Percentiles rank a stretch among this genome's conserved stretches.
These are phyloP conservation scores for Otolemur garnettii DNA, from an alignment of 2,113 vertebrate genomes.

Conservation along the genomic window DNA sequence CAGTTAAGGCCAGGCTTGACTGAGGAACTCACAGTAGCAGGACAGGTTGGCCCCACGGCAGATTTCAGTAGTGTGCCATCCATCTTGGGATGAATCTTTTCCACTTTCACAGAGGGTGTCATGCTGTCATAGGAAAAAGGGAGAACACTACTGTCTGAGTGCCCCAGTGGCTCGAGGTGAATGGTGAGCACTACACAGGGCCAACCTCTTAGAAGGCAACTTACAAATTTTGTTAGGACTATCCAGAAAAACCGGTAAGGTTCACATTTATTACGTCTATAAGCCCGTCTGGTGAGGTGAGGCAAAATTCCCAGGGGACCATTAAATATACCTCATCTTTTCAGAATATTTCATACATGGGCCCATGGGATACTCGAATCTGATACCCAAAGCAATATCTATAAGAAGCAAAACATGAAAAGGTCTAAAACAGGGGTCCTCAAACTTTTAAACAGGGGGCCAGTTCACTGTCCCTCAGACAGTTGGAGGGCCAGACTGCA, in stretches of 20 bases:
- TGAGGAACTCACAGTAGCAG: constrained; percentile 98
- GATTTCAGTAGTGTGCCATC: constrained; percentile 94
- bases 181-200: background rate
- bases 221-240: background rate
- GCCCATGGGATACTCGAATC: background rate
- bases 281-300: background rate
- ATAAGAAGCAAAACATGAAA: background rate
- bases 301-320: background rate
- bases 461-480: no score
- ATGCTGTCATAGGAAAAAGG: constrained; percentile 89
- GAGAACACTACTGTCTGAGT: background rate
- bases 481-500: no score
- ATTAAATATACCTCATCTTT: background rate
- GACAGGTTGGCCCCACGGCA: constrained; percentile 92
- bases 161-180: no score
- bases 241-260: background rate
- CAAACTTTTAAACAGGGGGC: no score
- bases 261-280: background rate
- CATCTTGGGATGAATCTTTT: constrained; percentile 96
- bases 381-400: background rate
- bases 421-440: background rate
- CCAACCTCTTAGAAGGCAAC: background rate
- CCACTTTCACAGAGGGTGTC: constrained; percentile 96
- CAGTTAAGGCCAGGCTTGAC: constrained; percentile 99
- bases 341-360: background rate